A percentile compares a stretch with the other conserved stretches of the same genome.
These are phyloP conservation scores for Polypterus bichir DNA, from an alignment of 2,113 vertebrate genomes.

Conservation along the genomic window DNA sequence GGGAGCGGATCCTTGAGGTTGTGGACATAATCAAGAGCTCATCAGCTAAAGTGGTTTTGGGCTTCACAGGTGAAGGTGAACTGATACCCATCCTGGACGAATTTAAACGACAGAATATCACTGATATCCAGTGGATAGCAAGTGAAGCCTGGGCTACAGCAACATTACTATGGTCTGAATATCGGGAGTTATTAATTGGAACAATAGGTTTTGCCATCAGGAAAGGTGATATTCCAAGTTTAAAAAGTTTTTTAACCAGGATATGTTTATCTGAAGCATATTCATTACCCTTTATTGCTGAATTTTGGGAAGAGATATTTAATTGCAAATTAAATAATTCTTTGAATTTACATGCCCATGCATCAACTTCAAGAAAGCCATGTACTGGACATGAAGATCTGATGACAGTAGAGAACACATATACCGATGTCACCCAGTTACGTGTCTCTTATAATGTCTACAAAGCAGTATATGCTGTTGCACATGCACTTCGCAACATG, in stretches of 20 bases:
- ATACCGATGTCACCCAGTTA: constrained; percentile 41
- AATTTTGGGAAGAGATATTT: constrained; percentile 50
- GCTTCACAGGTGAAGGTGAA: constrained; percentile 41
- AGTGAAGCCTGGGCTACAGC: constrained; percentile 50
- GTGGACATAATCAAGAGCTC: constrained; percentile 28
- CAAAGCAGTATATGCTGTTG: constrained; percentile 49
- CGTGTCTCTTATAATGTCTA: constrained; percentile 53
- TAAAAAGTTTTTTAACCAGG: constrained; percentile 29
- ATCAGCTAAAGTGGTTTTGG: constrained; percentile 36
- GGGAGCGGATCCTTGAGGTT: constrained; percentile 27
- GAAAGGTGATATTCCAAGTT: constrained; percentile 37
- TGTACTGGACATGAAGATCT: constrained; percentile 38
- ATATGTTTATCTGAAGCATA: constrained; percentile 17
- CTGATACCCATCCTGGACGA: constrained; percentile 36
- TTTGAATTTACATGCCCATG: constrained; percentile 25
- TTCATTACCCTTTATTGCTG: constrained; percentile 30
- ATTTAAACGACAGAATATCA: constrained; percentile 32
- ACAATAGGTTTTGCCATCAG: constrained; percentile 47
- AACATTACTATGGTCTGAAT: constrained; percentile 35
- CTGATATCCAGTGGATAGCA: constrained; percentile 43
- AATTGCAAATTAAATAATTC: constrained; percentile 36
- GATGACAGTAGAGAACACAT: constrained; percentile 32
- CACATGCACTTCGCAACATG: constrained; percentile 48
- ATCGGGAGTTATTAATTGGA: constrained; percentile 32
- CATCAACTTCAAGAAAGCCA: constrained; percentile 14